Base-by-base conservation (phyloP, 2,888 invertebrate genomes). In the Anoncus sp. region DNA sequence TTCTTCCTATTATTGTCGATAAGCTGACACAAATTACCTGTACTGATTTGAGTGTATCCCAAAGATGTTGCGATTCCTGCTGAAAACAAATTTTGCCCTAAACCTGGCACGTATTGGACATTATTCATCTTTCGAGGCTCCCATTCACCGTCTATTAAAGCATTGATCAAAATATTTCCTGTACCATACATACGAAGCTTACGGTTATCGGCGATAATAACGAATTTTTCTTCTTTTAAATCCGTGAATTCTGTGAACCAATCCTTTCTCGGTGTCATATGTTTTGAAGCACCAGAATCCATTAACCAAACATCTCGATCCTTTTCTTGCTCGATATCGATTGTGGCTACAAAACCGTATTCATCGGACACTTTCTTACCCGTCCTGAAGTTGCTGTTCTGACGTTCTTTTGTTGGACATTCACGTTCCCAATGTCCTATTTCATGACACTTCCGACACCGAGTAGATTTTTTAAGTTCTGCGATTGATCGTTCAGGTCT, bases 361-460 rank as follows among this genome's bases (percentile, higher is more conserved):
- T n/a, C n/a, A n/a, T n/a, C n/a, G n/a, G n/a, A n/a, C n/a, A n/a
- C n/a, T n/a, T n/a, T n/a, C n/a, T 31, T 31, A 3, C 7, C 7
- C 31, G 3, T 31, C 7, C 31, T n/a, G 10, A 6, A 2, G n/a
- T 38, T 12, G 12, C 2, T 2, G 9, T 38, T 38, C 10, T 12
- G 5, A 12, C n/a, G n/a, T n/a, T n/a, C n/a, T 38, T 12, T 12
- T 38, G 5, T 6, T 38, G 12, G 10, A 49, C 75, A 63, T 18
- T 70, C 70, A 5, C 70, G 53, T 12, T 69, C 38, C 70, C 75
- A 75, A 22, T 75, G 75, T 14, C 75, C 70, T 31, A 5, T 31
- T 31, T 31, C 31, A 5, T 31, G 3, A n/a, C 31, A 7, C 4
- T 7, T 3, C 3, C 7, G 3, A 7, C 3, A 7, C 4, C 31